These are phyloP conservation scores for Bradypus variegatus DNA, from an alignment of 2,797 vertebrate genomes.

Conservation along the genomic window DNA sequence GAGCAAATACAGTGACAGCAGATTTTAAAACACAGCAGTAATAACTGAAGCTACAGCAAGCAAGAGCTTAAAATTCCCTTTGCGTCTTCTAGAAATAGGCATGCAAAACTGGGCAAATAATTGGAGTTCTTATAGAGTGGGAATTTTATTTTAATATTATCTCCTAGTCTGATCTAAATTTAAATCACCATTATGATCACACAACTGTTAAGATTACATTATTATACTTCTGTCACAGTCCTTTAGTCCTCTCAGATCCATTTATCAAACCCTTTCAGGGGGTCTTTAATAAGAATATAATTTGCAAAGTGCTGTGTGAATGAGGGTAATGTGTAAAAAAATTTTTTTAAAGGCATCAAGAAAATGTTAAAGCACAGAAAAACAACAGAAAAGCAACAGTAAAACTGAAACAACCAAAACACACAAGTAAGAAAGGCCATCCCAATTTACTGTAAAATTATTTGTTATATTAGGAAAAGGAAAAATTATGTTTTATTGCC, in stretches of 20 bases:
- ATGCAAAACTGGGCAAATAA: background rate
- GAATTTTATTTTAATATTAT: conserved; percentile 11
- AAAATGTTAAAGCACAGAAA: background rate
- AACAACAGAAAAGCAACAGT: background rate
- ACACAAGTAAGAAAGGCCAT: background rate
- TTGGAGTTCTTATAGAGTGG: background rate
- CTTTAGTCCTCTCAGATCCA: background rate
- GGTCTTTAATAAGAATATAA: background rate
- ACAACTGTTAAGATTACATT: background rate
- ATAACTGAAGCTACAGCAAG: conserved; percentile 41
- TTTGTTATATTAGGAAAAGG: background rate
- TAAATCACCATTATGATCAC: background rate
- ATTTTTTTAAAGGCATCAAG: background rate
- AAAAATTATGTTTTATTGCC: background rate
- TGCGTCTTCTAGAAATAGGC: conserved; percentile 11
- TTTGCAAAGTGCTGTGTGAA: background rate
- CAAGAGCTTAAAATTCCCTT: conserved; percentile 23
- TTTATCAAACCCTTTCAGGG: background rate
- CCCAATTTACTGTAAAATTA: background rate
- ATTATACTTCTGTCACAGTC: background rate
- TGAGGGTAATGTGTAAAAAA: background rate
- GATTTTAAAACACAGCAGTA: conserved; percentile 56
- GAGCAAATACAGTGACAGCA: conserved; percentile 63
- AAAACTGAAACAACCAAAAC: background rate
- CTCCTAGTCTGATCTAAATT: background rate